Percentiles rank a stretch among this genome's conserved stretches.
Conservation (phyloP, 2,113 vertebrate species). For the Chaetorhynchus papuensis region DNA sequence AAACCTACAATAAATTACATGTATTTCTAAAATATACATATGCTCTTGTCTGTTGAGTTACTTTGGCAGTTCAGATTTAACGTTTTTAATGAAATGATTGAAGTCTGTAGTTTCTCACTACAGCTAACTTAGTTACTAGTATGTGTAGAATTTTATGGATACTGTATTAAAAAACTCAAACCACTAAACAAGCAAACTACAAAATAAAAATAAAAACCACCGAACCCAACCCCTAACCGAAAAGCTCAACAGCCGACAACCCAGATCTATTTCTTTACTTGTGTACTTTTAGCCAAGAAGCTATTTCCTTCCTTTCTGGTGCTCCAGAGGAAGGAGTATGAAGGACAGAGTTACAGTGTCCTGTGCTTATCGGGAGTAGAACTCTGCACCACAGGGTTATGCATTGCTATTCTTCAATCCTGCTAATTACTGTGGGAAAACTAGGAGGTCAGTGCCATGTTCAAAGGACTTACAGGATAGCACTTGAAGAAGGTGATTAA, state of each 20-base stretch:
- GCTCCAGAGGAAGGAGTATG: not conserved
- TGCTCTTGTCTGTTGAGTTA: not conserved
- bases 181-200: not conserved
- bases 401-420: not conserved
- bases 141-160: not conserved
- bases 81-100: not conserved
- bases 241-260: not conserved
- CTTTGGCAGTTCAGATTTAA: not conserved
- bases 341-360: not conserved
- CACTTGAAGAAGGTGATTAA: not conserved
- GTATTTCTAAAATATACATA: not conserved
- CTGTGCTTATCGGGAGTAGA: not conserved
- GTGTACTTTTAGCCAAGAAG: not conserved
- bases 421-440: not conserved
- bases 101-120: not conserved
- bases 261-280: not conserved
- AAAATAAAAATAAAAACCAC: not conserved
- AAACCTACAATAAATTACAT: not conserved
- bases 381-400: not conserved
- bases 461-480: not conserved
- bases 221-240: not conserved
- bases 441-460: rapidly evolving
- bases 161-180: not conserved
- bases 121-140: not conserved
- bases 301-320: constrained; percentile 7